These are phyloP conservation scores for Gulo gulo DNA, from an alignment of 2,113 vertebrate genomes.

Conservation along the genomic window DNA sequence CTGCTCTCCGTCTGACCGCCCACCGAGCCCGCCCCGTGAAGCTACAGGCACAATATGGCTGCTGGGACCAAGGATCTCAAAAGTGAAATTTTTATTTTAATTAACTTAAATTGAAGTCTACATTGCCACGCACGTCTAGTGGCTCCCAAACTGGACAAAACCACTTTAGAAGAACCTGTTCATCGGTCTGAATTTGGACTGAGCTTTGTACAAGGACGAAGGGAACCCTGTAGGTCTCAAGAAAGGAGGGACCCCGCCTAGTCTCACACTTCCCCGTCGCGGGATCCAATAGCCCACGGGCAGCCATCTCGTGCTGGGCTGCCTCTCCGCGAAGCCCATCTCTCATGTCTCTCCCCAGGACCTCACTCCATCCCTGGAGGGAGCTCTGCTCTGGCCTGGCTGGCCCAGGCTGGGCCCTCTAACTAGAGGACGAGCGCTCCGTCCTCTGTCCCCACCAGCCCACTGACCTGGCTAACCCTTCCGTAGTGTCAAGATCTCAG, in stretches of 20 bases:
- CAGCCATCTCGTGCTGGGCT: background rate
- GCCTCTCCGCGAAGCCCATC: fast-evolving
- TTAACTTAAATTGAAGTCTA: background rate
- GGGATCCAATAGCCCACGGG: fast-evolving
- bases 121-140: background rate
- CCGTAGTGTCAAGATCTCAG: background rate
- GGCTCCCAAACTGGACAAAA: background rate
- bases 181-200: background rate
- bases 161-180: background rate
- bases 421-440: background rate
- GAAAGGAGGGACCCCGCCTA: background rate
- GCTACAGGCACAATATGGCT: fast-evolving
- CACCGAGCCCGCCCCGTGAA: fast-evolving
- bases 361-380: background rate
- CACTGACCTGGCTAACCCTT: background rate
- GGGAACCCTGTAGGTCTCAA: background rate
- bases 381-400: background rate
- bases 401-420: background rate
- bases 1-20: background rate
- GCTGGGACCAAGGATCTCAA: background rate
- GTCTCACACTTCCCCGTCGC: too few species aligned
- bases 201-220: background rate
- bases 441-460: background rate
- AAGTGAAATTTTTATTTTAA: background rate
- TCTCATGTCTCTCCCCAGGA: too few species aligned